Evolutionary conservation across 2,797 vertebrate species (phyloP).

Genomic region (Pseudomugil gertrudae): DNA sequence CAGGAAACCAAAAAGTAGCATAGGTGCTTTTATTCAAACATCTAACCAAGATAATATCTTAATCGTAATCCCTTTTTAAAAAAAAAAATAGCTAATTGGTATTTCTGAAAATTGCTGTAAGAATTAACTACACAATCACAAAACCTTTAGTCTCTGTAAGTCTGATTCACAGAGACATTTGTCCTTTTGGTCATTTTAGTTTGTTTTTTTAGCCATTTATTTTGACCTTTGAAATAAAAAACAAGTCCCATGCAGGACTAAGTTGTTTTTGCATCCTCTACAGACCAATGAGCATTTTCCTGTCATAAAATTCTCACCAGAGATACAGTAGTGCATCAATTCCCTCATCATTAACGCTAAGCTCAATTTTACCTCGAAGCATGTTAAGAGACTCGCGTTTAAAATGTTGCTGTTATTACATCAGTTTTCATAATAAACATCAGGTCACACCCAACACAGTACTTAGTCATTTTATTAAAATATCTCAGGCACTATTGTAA

Average conservation of each 20-base stretch:
- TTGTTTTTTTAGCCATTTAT: background rate
- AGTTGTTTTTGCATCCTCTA: background rate
- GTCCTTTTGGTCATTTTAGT: background rate
- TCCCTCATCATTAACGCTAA: background rate
- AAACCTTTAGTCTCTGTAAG: background rate
- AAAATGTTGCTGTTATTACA: background rate
- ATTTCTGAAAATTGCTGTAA: too few relatives aligned
- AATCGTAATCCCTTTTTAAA: background rate
- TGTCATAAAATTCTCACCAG: background rate
- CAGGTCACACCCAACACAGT: background rate
- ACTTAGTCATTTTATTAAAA: background rate
- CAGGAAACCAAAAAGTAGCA: background rate
- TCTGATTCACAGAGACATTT: background rate
- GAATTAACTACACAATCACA: too few relatives aligned
- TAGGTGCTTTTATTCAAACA: background rate
- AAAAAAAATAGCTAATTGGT: too few relatives aligned
- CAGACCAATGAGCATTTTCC: background rate
- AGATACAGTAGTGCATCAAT: background rate
- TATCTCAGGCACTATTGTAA: background rate
- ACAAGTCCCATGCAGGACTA: background rate
- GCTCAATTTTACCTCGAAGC: background rate
- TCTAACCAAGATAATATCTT: background rate
- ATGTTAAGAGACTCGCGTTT: background rate
- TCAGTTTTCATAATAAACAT: background rate
- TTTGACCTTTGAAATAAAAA: background rate